These are phyloP conservation scores for Austrofundulus limnaeus DNA, from an alignment of 2,113 vertebrate genomes.

Conservation along the genomic window DNA sequence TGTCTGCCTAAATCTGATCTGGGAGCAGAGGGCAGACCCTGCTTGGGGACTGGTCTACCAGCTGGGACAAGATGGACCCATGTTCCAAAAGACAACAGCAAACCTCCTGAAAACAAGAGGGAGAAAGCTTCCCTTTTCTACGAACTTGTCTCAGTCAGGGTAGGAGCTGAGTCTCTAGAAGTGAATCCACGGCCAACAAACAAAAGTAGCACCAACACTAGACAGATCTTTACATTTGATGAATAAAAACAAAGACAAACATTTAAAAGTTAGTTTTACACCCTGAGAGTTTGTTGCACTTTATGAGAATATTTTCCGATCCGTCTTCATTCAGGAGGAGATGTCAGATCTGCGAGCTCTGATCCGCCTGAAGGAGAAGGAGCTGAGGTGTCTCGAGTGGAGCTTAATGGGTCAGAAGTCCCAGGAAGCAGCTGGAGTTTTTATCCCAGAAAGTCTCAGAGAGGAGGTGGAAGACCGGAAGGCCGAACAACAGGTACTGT, in stretches of 20 bases:
- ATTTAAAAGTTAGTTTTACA: too few species aligned
- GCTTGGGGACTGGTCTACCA: conserved; percentile 61
- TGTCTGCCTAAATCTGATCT: conserved; percentile 68
- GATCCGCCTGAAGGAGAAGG: conserved; percentile 81
- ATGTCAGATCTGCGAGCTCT: conserved; percentile 81
- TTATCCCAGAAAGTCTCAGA: conserved; percentile 78
- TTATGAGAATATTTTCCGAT: neutral
- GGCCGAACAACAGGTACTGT: conserved; percentile 65
- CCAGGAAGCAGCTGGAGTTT: conserved; percentile 73
- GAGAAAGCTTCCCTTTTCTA: conserved; percentile 81
- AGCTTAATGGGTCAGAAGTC: conserved; percentile 76
- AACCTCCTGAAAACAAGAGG: conserved; percentile 59
- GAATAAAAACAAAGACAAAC: too few species aligned
- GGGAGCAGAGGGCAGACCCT: conserved; percentile 38
- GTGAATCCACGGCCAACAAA: neutral
- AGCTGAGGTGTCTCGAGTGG: conserved; percentile 83
- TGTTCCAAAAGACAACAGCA: conserved; percentile 31
- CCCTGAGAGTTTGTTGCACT: neutral
- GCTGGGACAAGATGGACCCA: conserved; percentile 53
- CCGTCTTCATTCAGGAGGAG: conserved; percentile 79
- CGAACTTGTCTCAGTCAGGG: conserved; percentile 83
- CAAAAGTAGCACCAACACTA: too few species aligned
- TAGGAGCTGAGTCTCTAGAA: conserved; percentile 47
- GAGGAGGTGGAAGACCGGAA: conserved; percentile 65
- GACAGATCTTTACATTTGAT: too few species aligned